Conservation (phyloP, 2,888 invertebrate genomes). For the Ceraclea dissimilis region DNA sequence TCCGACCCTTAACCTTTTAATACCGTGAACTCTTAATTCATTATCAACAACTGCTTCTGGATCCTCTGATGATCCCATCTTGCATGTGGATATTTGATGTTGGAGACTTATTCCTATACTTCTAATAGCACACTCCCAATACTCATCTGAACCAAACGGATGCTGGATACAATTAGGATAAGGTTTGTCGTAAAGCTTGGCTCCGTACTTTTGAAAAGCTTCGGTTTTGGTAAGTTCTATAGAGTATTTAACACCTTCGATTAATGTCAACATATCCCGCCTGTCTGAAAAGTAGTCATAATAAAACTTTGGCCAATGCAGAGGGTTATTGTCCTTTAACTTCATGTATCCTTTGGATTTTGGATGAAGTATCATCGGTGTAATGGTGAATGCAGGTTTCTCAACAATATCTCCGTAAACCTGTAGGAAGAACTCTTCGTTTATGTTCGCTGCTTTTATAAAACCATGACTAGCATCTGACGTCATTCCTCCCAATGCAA, state of each 20-base stretch:
- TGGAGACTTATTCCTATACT: slow-evolving; percentile 54
- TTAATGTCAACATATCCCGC: slow-evolving; percentile 52
- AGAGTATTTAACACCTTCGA: slow-evolving; percentile 55
- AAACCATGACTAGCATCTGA: slow-evolving; percentile 49
- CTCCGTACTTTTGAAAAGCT: slow-evolving; percentile 51
- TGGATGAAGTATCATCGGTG: slow-evolving; percentile 67
- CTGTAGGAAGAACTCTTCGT: slow-evolving; percentile 46
- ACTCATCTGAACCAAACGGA: slow-evolving; percentile 52
- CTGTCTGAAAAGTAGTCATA: slow-evolving; percentile 70
- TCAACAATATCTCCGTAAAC: slow-evolving; percentile 50
- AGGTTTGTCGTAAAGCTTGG: slow-evolving; percentile 44
- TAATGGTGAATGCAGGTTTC: slow-evolving; percentile 52
- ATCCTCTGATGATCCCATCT: slow-evolving; percentile 61
- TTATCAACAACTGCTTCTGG: slow-evolving; percentile 57
- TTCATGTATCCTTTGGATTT: slow-evolving; percentile 62
- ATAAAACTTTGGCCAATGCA: slow-evolving; percentile 67
- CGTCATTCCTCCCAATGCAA: slow-evolving; percentile 54
- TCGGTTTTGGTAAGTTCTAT: slow-evolving; percentile 50
- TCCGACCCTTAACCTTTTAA: slow-evolving; percentile 53
- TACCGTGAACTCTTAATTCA: slow-evolving; percentile 53
- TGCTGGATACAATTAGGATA: slow-evolving; percentile 46
- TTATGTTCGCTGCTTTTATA: slow-evolving; percentile 49
- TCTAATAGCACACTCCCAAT: slow-evolving; percentile 63
- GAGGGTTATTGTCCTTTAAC: slow-evolving; percentile 64
- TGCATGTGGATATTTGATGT: slow-evolving; percentile 61